A percentile compares a stretch with the other conserved stretches of the same genome.
These are phyloP conservation scores for Sesia apiformis DNA, from an alignment of 2,888 invertebrate species.

Conservation along the genomic window DNA sequence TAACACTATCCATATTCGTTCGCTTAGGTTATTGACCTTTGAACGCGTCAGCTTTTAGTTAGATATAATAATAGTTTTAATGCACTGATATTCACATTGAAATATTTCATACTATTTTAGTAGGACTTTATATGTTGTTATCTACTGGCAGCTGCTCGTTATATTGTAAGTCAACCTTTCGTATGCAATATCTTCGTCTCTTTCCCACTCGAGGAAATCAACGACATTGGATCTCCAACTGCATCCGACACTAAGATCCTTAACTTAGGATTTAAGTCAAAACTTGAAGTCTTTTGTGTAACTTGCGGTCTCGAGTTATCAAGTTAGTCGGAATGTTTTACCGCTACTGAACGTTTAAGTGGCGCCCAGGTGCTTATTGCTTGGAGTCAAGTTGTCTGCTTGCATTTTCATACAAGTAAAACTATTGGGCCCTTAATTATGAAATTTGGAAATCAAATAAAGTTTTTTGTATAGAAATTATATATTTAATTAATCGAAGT, in stretches of 20 bases:
- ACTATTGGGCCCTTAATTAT: too few species aligned
- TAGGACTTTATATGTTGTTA: background rate
- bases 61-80: too few species aligned
- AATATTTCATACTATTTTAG: background rate
- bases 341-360: background rate
- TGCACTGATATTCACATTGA: too few species aligned
- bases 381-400: background rate
- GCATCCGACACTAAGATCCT: conserved; percentile 27
- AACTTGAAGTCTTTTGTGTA: conserved; percentile 39
- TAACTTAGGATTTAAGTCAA: conserved; percentile 25
- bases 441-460: too few species aligned
- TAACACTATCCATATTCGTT: too few species aligned
- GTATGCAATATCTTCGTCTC: background rate
- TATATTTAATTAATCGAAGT: too few species aligned
- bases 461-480: too few species aligned
- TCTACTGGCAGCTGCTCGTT: background rate
- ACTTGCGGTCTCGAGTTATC: conserved; percentile 23
- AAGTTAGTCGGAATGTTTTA: conserved; percentile 10
- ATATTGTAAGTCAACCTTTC: background rate
- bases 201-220: background rate
- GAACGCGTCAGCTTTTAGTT: too few species aligned
- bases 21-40: too few species aligned
- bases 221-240: conserved; percentile 10
- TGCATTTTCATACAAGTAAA: too few species aligned
- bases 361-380: background rate